These are phyloP conservation scores for Aphis gossypii DNA, from an alignment of 1,140 invertebrate species.

Conservation along the genomic window DNA sequence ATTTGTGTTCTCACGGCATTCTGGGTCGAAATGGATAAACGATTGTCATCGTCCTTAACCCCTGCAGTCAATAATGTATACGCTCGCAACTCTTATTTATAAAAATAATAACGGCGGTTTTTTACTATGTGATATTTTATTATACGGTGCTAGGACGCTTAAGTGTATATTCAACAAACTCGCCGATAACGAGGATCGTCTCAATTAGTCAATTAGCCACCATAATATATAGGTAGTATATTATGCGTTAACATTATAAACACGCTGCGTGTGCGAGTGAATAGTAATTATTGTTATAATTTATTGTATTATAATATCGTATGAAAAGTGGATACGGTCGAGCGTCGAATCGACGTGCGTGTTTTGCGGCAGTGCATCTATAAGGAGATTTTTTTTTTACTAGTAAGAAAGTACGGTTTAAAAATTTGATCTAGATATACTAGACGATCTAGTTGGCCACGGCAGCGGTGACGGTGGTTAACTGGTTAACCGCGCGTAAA, in stretches of 20 bases:
- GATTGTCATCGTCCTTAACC: neutral
- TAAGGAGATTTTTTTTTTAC: neutral
- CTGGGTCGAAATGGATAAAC: neutral
- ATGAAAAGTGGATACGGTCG: neutral
- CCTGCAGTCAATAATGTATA: neutral
- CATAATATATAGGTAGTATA: too few relatives aligned
- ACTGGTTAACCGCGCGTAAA: neutral
- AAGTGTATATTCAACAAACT: neutral
- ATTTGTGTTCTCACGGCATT: neutral
- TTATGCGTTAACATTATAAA: neutral
- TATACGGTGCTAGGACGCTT: neutral
- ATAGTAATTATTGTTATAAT: neutral
- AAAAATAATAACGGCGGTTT: neutral
- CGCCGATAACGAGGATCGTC: neutral
- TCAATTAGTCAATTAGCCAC: slow-evolving; percentile 2
- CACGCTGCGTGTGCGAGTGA: neutral
- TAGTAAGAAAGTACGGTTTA: neutral
- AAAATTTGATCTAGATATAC: neutral
- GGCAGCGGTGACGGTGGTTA: neutral
- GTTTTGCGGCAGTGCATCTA: neutral
- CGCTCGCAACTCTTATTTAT: neutral
- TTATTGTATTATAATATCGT: neutral
- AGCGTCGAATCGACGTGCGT: neutral
- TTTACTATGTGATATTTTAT: neutral
- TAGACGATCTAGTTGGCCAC: neutral